Percentiles rank a stretch among this genome's conserved stretches.
Evolutionary conservation across 2,888 invertebrate species (phyloP).

Genomic region (Caenorhabditis sp.): DNA sequence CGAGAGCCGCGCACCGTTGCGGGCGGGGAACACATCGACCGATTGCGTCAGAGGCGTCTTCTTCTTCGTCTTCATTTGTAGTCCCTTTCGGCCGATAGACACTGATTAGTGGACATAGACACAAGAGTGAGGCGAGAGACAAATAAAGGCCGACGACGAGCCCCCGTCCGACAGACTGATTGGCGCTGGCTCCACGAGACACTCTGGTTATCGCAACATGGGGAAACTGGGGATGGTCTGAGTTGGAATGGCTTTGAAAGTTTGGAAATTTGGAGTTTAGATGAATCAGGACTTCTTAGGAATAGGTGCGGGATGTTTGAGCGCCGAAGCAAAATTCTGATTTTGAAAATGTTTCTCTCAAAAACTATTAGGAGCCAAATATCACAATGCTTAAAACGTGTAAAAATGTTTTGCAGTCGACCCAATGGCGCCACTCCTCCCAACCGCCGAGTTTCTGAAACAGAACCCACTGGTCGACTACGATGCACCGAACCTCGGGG

Average conservation of each 20-base stretch:
- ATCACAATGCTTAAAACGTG: not conserved
- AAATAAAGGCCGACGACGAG: constrained; percentile 20
- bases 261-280: too few species aligned
- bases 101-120: constrained; percentile 51
- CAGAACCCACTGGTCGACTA: constrained; percentile 75
- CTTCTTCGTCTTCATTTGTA: constrained; percentile 7
- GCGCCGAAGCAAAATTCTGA: too few species aligned
- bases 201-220: constrained; percentile 8
- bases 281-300: too few species aligned
- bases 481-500: constrained; percentile 63
- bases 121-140: constrained; percentile 10
- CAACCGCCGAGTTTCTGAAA: constrained; percentile 68
- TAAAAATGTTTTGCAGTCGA: constrained; percentile 57
- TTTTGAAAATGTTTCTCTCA: too few species aligned
- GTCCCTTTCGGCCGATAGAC: constrained; percentile 19
- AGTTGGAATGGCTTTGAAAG: too few species aligned
- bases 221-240: not conserved
- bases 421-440: constrained; percentile 67
- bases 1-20: constrained; percentile 8
- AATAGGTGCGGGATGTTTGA: too few species aligned
- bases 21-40: constrained; percentile 48
- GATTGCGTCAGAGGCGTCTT: constrained; percentile 53
- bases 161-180: constrained; percentile 33
- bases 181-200: constrained; percentile 38
- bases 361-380: not conserved